Evolutionary conservation across 2,113 vertebrate species (phyloP).

Genomic region (Eurystomus gularis): DNA sequence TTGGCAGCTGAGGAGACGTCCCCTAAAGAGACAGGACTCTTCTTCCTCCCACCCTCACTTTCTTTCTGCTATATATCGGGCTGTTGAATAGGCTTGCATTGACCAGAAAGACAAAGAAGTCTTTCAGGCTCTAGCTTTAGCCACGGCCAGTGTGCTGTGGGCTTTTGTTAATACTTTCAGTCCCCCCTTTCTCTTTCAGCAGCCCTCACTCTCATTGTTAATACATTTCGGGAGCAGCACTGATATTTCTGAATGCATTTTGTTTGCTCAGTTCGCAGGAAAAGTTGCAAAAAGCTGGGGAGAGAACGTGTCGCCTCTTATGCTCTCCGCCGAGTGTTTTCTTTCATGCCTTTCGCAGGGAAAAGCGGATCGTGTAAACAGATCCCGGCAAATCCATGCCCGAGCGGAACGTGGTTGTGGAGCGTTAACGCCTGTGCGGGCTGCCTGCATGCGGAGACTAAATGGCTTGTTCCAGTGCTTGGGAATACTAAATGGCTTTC

Average conservation of each 20-base stretch:
- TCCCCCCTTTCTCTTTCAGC: conserved; percentile 29
- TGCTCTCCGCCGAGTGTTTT: neutral
- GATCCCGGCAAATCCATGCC: neutral
- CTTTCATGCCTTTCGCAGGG: neutral
- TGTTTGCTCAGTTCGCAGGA: conserved; percentile 29
- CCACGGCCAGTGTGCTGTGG: conserved; percentile 22
- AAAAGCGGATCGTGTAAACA: neutral
- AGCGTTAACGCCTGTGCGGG: neutral
- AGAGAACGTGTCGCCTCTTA: neutral
- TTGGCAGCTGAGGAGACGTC: conserved; percentile 68
- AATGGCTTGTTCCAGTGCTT: neutral
- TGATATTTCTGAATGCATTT: conserved; percentile 32
- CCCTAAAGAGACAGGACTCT: conserved; percentile 62
- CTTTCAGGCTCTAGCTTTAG: conserved; percentile 63
- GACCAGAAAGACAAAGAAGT: conserved; percentile 72
- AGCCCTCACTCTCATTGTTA: conserved; percentile 55
- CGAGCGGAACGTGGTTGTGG: neutral
- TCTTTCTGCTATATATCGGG: conserved; percentile 46
- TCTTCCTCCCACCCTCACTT: conserved; percentile 53
- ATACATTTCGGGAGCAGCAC: conserved; percentile 2
- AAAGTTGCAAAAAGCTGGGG: neutral
- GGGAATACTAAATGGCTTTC: neutral
- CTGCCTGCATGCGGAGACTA: neutral
- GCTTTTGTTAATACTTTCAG: conserved; percentile 67
- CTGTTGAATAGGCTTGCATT: conserved; percentile 71